These are phyloP conservation scores for Denticeps clupeoides DNA, from an alignment of 2,797 vertebrate genomes.

Conservation along the genomic window DNA sequence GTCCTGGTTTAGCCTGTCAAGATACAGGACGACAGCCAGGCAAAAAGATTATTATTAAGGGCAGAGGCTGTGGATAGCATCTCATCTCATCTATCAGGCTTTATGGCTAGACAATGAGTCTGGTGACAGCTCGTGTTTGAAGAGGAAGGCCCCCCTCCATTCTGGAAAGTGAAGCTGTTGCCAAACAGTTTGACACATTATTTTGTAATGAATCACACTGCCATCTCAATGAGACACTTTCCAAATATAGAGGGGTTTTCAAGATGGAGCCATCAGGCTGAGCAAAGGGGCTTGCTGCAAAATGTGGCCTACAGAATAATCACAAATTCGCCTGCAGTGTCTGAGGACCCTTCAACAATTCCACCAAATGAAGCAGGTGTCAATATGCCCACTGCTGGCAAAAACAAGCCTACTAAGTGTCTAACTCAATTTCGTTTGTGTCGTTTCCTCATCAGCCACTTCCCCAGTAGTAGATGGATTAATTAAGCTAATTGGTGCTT, in stretches of 20 bases:
- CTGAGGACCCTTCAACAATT: neutral
- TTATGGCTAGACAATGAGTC: slow-evolving; percentile 1
- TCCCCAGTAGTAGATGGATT: neutral
- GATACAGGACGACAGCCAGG: neutral
- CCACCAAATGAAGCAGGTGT: neutral
- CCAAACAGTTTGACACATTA: no score
- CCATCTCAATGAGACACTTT: no score
- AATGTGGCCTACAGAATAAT: neutral
- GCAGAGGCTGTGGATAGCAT: neutral
- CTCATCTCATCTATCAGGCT: neutral
- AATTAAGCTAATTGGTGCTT: neutral
- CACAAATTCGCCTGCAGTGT: neutral
- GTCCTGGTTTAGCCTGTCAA: neutral
- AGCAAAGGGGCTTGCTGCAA: no score
- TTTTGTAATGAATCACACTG: no score
- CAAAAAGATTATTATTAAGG: slow-evolving; percentile 2
- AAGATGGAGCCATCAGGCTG: no score
- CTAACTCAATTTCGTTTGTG: neutral
- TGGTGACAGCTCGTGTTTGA: neutral
- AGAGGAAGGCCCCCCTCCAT: neutral
- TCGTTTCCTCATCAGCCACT: neutral
- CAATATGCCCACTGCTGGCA: neutral
- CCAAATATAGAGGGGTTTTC: no score
- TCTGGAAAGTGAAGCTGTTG: no score
- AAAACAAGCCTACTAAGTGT: neutral